Percentiles rank a stretch among this genome's conserved stretches.
phyloP scores from a whole-genome alignment of 2,888 invertebrate genomes.

The Pristionchus entomophagus region DNA sequence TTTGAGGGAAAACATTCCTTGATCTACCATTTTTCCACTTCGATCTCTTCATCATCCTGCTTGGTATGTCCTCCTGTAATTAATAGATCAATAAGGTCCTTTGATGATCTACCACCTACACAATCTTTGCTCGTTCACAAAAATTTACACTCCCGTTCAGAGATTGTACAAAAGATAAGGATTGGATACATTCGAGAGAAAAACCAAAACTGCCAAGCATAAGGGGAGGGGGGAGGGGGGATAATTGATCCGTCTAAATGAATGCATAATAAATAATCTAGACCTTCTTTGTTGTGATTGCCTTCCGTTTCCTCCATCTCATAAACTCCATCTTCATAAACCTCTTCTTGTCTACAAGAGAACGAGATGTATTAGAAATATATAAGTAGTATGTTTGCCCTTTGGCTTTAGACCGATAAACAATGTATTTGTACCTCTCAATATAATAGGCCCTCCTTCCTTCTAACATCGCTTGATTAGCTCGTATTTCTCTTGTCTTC shows the following conservation, averaged over 20 bases:
- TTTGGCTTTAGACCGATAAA: too few species aligned
- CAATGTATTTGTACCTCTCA: not conserved
- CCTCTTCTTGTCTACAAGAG: not conserved
- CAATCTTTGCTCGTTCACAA: too few species aligned
- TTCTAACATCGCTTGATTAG: not conserved
- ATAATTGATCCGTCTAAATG: too few species aligned
- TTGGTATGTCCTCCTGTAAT: not conserved
- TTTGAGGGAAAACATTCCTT: not conserved
- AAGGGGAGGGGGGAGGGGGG: too few species aligned
- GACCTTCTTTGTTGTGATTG: not conserved
- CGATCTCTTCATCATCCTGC: constrained; percentile 7
- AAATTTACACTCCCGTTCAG: too few species aligned
- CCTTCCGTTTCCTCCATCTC: constrained; percentile 6
- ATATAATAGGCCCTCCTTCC: not conserved
- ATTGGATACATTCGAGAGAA: not conserved
- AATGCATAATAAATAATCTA: too few species aligned
- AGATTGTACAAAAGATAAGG: not conserved
- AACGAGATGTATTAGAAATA: too few species aligned
- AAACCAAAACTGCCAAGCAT: too few species aligned
- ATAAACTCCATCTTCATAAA: constrained; percentile 36
- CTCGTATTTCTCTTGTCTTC: constrained; percentile 2
- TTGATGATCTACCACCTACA: too few species aligned
- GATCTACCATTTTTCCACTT: constrained; percentile 34
- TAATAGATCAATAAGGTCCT: too few species aligned
- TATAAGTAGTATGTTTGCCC: too few species aligned